These are phyloP conservation scores for Caenorhabditis macrosperma DNA, from an alignment of 2,888 invertebrate genomes.

Conservation along the genomic window DNA sequence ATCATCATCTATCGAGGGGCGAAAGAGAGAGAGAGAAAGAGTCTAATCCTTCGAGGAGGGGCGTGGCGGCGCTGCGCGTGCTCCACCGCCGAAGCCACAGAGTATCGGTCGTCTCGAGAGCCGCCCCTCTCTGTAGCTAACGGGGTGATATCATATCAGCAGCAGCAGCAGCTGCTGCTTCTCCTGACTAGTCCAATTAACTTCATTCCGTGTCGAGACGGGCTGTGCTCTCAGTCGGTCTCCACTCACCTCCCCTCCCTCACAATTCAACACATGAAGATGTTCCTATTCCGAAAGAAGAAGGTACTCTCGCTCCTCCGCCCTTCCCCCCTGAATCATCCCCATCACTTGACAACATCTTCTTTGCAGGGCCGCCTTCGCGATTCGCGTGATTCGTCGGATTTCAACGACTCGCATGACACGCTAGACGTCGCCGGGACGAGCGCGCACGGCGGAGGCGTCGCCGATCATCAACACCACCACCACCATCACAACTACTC, in stretches of 20 bases:
- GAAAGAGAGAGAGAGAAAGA: slow-evolving; percentile 5
- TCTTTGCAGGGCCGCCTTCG: slow-evolving; percentile 63
- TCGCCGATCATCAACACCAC: slow-evolving; percentile 23
- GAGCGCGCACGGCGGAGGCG: slow-evolving; percentile 49
- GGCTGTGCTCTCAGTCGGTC: slow-evolving; percentile 19
- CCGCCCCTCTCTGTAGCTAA: slow-evolving; percentile 5
- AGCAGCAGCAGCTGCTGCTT: slow-evolving; percentile 29
- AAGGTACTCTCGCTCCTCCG: slow-evolving; percentile 34
- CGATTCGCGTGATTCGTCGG: slow-evolving; percentile 69
- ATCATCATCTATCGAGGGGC: slow-evolving; percentile 38
- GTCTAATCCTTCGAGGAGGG: slow-evolving; percentile 43
- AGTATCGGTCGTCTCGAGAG: neutral
- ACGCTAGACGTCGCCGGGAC: slow-evolving; percentile 59
- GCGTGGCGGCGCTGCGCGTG: slow-evolving; percentile 17
- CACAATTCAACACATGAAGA: slow-evolving; percentile 54
- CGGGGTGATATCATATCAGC: slow-evolving; percentile 27
- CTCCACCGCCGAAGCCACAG: slow-evolving; percentile 19
- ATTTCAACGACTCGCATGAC: slow-evolving; percentile 65
- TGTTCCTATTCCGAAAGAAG: slow-evolving; percentile 52
- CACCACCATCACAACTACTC: slow-evolving; percentile 57
- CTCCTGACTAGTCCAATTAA: slow-evolving; percentile 24
- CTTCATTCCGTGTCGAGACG: slow-evolving; percentile 5
- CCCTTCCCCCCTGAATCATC: neutral
- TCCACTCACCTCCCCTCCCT: neutral
- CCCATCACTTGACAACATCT: neutral